Evolutionary conservation across 2,113 vertebrate species (phyloP), one percentile per base, ranked within the genome.

Genomic region (Odontesthes bonariensis): DNA sequence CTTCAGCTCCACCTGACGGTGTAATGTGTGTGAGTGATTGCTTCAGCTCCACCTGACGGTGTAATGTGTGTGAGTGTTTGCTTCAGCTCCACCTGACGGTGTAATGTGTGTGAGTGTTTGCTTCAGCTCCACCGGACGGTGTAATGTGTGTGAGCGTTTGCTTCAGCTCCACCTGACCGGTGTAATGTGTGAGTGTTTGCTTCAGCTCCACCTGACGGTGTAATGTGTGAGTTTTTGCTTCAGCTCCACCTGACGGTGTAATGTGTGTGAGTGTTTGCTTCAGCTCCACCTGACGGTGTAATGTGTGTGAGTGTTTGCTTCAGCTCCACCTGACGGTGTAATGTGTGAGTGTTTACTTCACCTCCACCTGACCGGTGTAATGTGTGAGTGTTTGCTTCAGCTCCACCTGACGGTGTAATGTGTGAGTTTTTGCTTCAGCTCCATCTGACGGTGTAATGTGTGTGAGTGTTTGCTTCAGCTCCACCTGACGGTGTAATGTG

Each of bases 181-280:
- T n/a, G n/a, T n/a, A n/a, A n/a, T n/a, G n/a, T n/a, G n/a, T n/a
- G n/a, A n/a, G 23, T 59, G 72, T 73, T 89, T 90, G 76, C 72
- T 64, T 49, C 32, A 53, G 68, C 44, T 69, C 70, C n/a, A 73
- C 33, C 63, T 79, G 19, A 60, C n/a, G n/a, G n/a, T n/a, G n/a
- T n/a, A n/a, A n/a, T n/a, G n/a, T n/a, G n/a, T n/a, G n/a, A n/a
- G n/a, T n/a, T n/a, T 73, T 89, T 90, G 76, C 72, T 64, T 49
- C 32, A 53, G 68, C 44, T 69, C 70, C n/a, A 73, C 33, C 63
- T 79, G 19, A 60, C n/a, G n/a, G n/a, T n/a, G n/a, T n/a, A n/a
- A n/a, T n/a, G n/a, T n/a, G n/a, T n/a, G n/a, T n/a, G n/a, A n/a
- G 23, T 59, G 72, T 73, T 89, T 90, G 76, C 72, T 64, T 49